Evolutionary conservation across 2,888 invertebrate genomes (phyloP), one percentile per base, ranked within the genome.

Genomic region (Ichneumoninae sp.): DNA sequence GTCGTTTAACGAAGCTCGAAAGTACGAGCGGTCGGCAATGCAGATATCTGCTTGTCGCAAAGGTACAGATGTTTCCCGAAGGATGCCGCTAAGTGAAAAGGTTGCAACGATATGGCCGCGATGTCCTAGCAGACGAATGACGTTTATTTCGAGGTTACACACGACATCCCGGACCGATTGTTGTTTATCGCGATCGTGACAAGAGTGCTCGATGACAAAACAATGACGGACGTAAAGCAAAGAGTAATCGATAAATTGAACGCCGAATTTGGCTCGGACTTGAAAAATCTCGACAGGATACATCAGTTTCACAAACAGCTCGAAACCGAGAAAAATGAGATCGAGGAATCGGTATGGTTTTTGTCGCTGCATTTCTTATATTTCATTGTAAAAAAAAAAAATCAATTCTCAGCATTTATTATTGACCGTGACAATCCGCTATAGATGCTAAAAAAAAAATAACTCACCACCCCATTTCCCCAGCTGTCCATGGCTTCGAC

Each of bases 401-500:
- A 3, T 33, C 7, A 0, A 6, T 33, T 52, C 1, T 52, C 7
- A 0, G 71, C 47, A 72, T 82, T 69, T 44, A 74, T 78, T 36
- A 52, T 44, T 74, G 66, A 76, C 16, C 26, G n/a, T 13, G 57
- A 13, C 22, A 22, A 54, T 54, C 10, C 66, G 36, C 44, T 44
- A 26, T 36, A 22, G 8, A 62, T 10, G 54, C 30, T 10, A 72
- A 47, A 54, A 47, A 74, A 26, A 22, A 13, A 13, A 26, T 8
- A 26, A 22, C 22, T 26, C 13, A 22, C 22, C 6, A 22, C 22
- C 7, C n/a, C n/a, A 0, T 54, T 22, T 54, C 88, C 94, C 33
- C 90, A 97, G 97, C 92, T 97, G 44, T 95, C 96, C 86, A 93
- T 95, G 90, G 95, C 95, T 16, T 96, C 95, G 88, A 94, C 94